Base-by-base conservation (phyloP, 2,888 invertebrate species). In the Protula sp. region DNA sequence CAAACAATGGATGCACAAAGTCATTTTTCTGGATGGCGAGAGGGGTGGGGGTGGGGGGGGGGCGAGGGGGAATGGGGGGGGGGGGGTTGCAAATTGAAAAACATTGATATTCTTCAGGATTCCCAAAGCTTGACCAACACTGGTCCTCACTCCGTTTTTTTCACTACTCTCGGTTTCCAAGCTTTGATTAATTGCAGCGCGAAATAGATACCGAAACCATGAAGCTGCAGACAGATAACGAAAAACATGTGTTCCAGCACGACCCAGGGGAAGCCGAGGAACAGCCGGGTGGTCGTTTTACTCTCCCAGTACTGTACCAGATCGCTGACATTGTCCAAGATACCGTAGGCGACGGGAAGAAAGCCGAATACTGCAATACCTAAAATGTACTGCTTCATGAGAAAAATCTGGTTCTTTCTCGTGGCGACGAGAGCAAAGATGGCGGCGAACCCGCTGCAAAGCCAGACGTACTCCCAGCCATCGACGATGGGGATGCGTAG, bases 391-490 rank as follows among this genome's bases (percentile, higher is more conserved):
- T 79, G 78, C 64, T 74, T 74, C 54, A 81, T 66, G 4, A 80
- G 63, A 24, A 74, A 67, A 14, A 89, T 86, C 75, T 88, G 88
- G 83, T 95, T 97, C 69, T 87, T 88, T 72, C 91, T 88, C 68
- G 92, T 87, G 47, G 95, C 91, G 31, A 91, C 87, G 57, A 94
- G 84, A 3, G 91, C 94, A 60, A 94, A 83, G 81, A 94, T 88
- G 19, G 92, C 90, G 47, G 91, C 85, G 31, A 92, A 80, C 60
- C 94, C 83, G 71, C 94, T 93, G 27, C 87, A 82, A 69, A 91
- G 87, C 94, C 95, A 97, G 72, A 90, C 86, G 81, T 93, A 95
- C 82, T 97, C 95, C 95, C 95, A 97, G 83, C 88, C 86, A 53
- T 90, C 82, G 1, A 92, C 91, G 87, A 89, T 87, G 69, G 97